Evolutionary conservation across 2,113 vertebrate genomes (phyloP), one percentile per base, ranked within the genome.

Genomic region (Pardalotus punctatus): DNA sequence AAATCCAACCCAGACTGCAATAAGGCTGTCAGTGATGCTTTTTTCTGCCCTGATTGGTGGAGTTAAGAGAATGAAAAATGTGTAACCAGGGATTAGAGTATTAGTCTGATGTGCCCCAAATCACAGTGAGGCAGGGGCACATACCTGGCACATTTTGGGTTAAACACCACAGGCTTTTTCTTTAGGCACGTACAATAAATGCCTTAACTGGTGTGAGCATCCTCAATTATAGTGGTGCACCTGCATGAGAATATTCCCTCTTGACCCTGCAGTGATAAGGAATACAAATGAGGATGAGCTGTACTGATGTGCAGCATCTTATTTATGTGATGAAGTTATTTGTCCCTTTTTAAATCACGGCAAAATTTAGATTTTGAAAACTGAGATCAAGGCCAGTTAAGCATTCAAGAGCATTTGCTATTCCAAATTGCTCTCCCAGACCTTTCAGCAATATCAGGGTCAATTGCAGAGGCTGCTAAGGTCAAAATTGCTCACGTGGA

Each of bases 401-500:
- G 47, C 38, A 88, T 65, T 62, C 25, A 47, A 69, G 62, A 76
- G 51, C 62, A 71, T 90, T 88, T 89, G 69, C 70, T 88, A 88
- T 94, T 89, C 72, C 74, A 93, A 80, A 69, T 80, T 83, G 43
- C 42, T 72, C 40, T 94, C 57, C 50, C 38, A 79, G 79, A 38
- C 65, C 70, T 93, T 84, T 92, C 79, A 84, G 94, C 66, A 82
- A 24, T 77, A 81, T 66, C 84, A 74, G 88, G 83, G 84, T 88
- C 92, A 90, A 66, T 48, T 81, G 93, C 70, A 86, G 73, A 93
- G 80, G 60, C 65, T 96, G 67, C 58, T 94, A 87, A 88, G 82
- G 87, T 96, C 94, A 95, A 82, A 94, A 86, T 12, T 60, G 47
- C 36, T 95, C 93, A 78, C 31, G 20, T 48, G 71, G 81, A 93